phyloP scores from a whole-genome alignment of 23 tunicate species.

The Styela clava region DNA sequence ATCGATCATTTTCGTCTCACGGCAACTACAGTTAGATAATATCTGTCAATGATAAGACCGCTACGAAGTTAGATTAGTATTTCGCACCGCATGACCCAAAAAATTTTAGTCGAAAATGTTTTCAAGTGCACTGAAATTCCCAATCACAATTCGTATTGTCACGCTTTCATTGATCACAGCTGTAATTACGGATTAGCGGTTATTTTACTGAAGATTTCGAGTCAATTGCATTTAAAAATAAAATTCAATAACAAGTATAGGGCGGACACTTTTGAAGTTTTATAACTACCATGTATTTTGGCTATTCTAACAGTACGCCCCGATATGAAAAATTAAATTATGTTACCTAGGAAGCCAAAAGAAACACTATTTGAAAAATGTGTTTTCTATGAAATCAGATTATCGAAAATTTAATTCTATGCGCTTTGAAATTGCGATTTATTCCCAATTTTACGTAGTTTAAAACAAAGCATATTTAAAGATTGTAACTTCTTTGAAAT shows the following conservation, averaged over 20 bases:
- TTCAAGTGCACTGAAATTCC: not conserved
- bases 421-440: no score
- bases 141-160: not conserved
- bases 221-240: not conserved
- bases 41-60: not conserved
- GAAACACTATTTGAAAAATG: no score
- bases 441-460: no score
- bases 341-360: no score
- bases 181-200: not conserved
- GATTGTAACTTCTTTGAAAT: no score
- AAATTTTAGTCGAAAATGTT: not conserved
- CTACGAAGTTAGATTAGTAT: not conserved
- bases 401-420: no score
- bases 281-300: not conserved
- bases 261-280: not conserved
- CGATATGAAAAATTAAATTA: no score
- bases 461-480: no score
- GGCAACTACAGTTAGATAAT: not conserved
- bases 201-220: not conserved
- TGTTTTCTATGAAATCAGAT: no score
- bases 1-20: not conserved
- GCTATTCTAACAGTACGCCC: no score
- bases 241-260: not conserved
- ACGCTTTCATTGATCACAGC: not conserved
- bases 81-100: no score